Base-by-base conservation (phyloP, 2,888 invertebrate genomes). In the Eupithecia insigniata region DNA sequence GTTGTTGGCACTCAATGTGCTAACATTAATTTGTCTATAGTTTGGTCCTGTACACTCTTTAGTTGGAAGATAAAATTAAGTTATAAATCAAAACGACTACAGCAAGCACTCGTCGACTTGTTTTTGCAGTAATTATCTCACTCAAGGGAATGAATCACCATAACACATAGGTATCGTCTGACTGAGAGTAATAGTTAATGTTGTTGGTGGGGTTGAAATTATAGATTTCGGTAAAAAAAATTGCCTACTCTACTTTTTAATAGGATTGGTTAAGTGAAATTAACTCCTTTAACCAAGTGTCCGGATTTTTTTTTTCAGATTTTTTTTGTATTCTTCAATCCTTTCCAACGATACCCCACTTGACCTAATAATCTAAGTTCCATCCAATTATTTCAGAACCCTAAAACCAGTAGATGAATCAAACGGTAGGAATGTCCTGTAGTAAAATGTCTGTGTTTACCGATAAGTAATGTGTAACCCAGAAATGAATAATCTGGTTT, bases 91-190 rank as follows among this genome's bases (percentile, higher is more conserved):
- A 79, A 72, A 69, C 66, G 66, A 67, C 60, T 55, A 66, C 71
- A 60, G 76, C 75, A 74, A 70, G 74, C 32, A 62, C 10, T 62
- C 34, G 32, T 72, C 68, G 64, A 71, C 39, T 67, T 78, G 72
- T 82, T 84, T 84, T 84, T 83, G 79, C 79, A 67, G 65, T 77
- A 78, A 82, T 83, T 83, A 82, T 71, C 72, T 76, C 73, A 73
- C 75, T 73, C 68, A 55, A 22, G 16, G 71, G 72, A 77, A 78
- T 76, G 76, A 71, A 71, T 75, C 74, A 76, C 72, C 66, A 68
- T 58, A 61, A 70, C 69, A 67, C 71, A 70, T 70, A 60, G 32
- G 2, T 34, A 34, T 36, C 60, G 46, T 36, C 43, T 36, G 16
- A 30, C 60, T 18, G 70, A 55, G 14, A 12, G 26, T n/a, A n/a